Base-by-base conservation (phyloP, 2,113 vertebrate genomes). In the Carassius carassius region DNA sequence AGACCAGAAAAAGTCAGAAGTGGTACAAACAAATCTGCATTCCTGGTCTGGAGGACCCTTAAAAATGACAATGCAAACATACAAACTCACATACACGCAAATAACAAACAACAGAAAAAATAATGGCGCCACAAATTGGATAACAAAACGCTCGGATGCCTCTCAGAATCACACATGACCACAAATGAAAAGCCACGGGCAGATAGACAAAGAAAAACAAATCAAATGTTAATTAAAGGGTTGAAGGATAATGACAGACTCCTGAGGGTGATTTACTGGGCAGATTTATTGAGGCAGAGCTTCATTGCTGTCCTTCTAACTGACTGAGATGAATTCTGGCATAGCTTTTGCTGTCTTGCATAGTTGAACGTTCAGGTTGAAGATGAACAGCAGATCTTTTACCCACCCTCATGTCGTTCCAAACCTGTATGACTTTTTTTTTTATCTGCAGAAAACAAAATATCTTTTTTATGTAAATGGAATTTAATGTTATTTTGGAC, bases 171-270 rank as follows among this genome's bases (percentile, higher is more conserved):
- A 51, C 25, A 25, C 17, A 65, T 73, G 54, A 58, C 83, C 82
- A 63, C 62, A 67, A 72, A 58, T 78, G 79, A 29, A 73, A 54
- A 62, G 56, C 78, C 74, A 65, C 37, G 75, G 67, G 85, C 60
- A 67, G 70, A 17, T 58, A 72, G 21, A 37, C n/a, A 47, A 65
- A 74, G 25, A 77, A 47, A 78, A 65, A 69, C 77, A 77, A 81
- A 41, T 65, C n/a, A 51, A 67, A 76, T 21, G 51, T 81, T 67
- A 58, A 79, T 63, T 41, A 79, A 62, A 51, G 32, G 16, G 14
- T 47, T 35, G 58, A 78, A 76, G 25, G 51, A 23, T 25, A 12
- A 82, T 87, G 73, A 80, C 72, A 72, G 19, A 21, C 25, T 78
- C 21, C 54, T 58, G 32, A 67, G 35, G 37, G 10, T 9, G 41